A percentile compares a stretch with the other conserved stretches of the same genome.
phyloP scores from a whole-genome alignment of 2,797 vertebrate species.

The Neostethus bicornis region DNA sequence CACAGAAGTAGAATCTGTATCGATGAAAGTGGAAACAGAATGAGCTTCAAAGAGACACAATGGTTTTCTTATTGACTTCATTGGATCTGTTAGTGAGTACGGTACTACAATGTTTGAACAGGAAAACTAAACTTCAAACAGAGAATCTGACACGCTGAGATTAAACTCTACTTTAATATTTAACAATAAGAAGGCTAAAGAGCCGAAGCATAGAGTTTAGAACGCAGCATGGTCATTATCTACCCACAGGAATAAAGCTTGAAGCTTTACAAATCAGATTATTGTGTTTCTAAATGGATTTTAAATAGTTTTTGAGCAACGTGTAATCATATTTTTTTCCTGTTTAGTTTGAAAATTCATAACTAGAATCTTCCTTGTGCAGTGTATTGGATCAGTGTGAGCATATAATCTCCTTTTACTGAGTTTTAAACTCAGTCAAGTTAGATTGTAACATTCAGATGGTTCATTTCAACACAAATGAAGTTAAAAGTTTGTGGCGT shows the following conservation, averaged over 20 bases:
- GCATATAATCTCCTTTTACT: neutral
- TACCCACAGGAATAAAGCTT: neutral
- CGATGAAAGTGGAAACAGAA: no score
- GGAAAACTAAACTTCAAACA: neutral
- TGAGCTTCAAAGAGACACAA: no score
- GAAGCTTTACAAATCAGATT: neutral
- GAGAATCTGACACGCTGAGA: neutral
- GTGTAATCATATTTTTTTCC: neutral
- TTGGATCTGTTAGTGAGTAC: no score
- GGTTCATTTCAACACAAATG: neutral
- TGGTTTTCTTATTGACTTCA: no score
- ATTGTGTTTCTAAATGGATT: neutral
- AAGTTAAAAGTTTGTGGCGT: neutral
- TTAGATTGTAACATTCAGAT: neutral
- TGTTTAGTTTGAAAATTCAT: constrained; percentile 2
- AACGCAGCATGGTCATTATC: neutral
- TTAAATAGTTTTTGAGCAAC: neutral
- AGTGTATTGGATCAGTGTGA: neutral
- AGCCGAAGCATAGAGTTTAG: neutral
- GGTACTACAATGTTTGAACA: no score
- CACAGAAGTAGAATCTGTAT: no score
- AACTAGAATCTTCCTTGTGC: neutral
- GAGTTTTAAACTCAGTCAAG: neutral
- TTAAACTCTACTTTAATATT: neutral
- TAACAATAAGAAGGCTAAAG: neutral